phyloP scores from a whole-genome alignment of 2,113 vertebrate species.

The Eidolon helvum region DNA sequence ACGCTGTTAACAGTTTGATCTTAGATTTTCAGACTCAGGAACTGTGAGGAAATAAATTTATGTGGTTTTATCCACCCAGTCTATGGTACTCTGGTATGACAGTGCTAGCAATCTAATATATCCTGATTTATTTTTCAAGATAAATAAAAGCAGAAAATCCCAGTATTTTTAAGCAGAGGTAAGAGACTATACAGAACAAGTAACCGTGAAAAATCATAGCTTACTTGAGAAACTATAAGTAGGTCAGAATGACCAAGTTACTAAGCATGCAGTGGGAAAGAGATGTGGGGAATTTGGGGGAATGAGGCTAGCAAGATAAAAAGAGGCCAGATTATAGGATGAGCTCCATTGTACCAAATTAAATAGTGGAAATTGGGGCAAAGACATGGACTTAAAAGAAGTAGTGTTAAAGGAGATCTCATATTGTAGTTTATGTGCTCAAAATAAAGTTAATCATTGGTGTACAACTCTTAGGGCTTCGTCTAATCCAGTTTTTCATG shows the following conservation, averaged over 20 bases:
- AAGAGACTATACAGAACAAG: not conserved
- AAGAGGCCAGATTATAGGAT: not conserved
- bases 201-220: not conserved
- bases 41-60: not conserved
- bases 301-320: not conserved
- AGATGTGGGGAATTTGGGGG: not conserved
- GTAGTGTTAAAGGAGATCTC: not conserved
- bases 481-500: not conserved
- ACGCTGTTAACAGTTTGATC: not conserved
- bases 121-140: not conserved
- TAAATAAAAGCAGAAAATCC: too few species aligned
- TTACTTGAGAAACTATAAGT: not conserved
- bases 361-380: not conserved
- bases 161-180: not conserved
- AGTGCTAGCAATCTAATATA: not conserved
- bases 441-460: not conserved
- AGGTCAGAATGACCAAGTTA: not conserved
- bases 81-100: not conserved
- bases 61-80: not conserved
- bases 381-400: not conserved
- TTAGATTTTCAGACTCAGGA: not conserved
- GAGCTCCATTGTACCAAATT: not conserved
- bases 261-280: not conserved
- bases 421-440: not conserved
- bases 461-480: not conserved